Base-by-base conservation (phyloP, 2,797 vertebrate species). In the Lithobates sylvaticus region DNA sequence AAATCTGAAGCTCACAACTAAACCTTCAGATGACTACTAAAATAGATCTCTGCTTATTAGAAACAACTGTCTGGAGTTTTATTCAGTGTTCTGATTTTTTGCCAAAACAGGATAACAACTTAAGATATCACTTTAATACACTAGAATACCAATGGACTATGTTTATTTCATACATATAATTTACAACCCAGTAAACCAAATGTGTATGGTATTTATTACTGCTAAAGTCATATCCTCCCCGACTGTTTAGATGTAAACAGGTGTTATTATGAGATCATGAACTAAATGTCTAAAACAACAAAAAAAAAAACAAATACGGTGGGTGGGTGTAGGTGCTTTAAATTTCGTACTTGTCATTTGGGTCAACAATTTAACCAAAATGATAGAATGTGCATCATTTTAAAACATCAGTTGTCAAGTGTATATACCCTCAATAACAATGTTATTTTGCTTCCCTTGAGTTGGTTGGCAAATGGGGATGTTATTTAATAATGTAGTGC, bases 21-120 rank as follows among this genome's bases (percentile, higher is more conserved):
- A 97, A 96, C 97, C 96, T 96, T 97, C 95, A 95, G 95, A 96
- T 96, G 94, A 97, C 97, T 99, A 98, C 97, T 98, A 98, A 99
- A 99, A 99, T 98, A 99, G 96, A 99, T 96, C 97, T 99, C 96
- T 98, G 96, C 96, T 96, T 93, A 91, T 97, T 97, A 97, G 96
- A 98, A 97, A 98, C 95, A 96, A 96, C 94, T 90, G 96, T 95
- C 93, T 94, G 91, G 94, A 94, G 92, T 93, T 95, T 93, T 91
- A 91, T 91, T 94, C 94, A 85, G 94, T 93, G 94, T 94, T 94
- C 72, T 79, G 92, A 86, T 68, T 89, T 91, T 91, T 95, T 96
- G 94, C 95, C 95, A 96, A 96, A 95, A 95, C 93, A 94, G 92
- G 94, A 90, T 97, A 97, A 96, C 96, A 96, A 97, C 93, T 95